Base-by-base conservation (phyloP, 2,113 vertebrate species). In the Triplophysa siluroides region DNA sequence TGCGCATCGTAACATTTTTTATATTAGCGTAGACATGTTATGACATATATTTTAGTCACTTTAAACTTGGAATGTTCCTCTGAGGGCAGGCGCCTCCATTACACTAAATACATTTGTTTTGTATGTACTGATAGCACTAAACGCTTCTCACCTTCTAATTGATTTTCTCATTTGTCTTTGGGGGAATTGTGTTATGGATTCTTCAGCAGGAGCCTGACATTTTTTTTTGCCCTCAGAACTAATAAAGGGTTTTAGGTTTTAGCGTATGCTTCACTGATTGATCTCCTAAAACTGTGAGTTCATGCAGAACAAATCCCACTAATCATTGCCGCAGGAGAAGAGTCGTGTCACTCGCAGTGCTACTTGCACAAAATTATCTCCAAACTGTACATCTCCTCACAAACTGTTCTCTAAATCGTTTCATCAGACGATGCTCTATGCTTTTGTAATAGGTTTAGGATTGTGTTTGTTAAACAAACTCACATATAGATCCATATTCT, bases 81-180 rank as follows among this genome's bases (percentile, higher is more conserved):
- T 54, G 70, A 87, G 72, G 83, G 78, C 66, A 85, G 75, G 74
- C 72, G 66, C 75, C 86, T 82, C 85, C 85, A 78, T 81, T 81
- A 86, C 86, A 85, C 81, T 26, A 87, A 84, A 86, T 80, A 41
- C 79, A 84, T 84, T 82, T 58, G 80, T 86, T 81, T 82, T 26
- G 26, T 80, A 56, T 85, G 84, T 83, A 65, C 78, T 65, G 84
- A 90, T 89, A 86, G 83, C 78, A 58, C 85, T 88, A 88, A 82
- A 89, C 87, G 86, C 67, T 83, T 84, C 72, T 85, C n/a, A 77
- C 56, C 52, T 77, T 84, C 10, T 90, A 90, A 90, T 86, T 89
- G 85, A 89, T 90, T 89, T 76, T 80, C 80, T 70, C 81, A 76
- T 72, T 74, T 8, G 67, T 81, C 76, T 73, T 24, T 61, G 83